Evolutionary conservation across 2,797 vertebrate genomes (phyloP).

Genomic region (Mormyrops boulengeri): DNA sequence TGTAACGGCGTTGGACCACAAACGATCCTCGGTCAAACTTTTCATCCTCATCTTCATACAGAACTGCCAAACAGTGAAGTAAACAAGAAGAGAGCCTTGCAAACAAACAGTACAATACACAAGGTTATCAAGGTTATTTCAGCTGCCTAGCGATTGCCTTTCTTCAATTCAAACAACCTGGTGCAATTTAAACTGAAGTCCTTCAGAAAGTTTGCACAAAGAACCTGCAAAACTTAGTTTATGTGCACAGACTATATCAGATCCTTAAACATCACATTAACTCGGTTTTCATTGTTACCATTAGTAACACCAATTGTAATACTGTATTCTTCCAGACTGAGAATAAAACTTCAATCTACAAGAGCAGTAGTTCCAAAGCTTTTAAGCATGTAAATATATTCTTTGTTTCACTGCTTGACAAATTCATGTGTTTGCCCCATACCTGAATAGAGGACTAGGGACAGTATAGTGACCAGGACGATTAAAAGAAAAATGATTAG

Average conservation of each 20-base stretch:
- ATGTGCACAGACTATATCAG: not conserved
- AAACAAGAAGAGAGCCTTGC: not conserved
- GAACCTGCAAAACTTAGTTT: not conserved
- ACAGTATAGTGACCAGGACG: constrained; percentile 29
- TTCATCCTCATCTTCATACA: constrained; percentile 51
- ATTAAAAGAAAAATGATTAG: constrained; percentile 30
- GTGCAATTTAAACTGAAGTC: not conserved
- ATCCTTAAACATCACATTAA: not conserved
- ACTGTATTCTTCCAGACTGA: not conserved
- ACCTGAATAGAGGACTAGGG: constrained; percentile 47
- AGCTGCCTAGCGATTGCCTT: not conserved
- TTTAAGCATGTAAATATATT: not conserved
- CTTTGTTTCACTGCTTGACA: not conserved
- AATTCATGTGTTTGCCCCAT: constrained; percentile 7
- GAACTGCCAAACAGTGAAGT: constrained; percentile 37
- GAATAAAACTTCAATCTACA: not conserved
- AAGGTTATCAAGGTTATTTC: not conserved
- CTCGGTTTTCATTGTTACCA: not conserved
- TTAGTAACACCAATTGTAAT: not conserved
- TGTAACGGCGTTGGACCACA: constrained; percentile 39
- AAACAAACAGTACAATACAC: not conserved
- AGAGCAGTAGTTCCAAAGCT: not conserved
- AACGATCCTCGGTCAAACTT: constrained; percentile 47
- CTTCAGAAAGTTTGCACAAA: not conserved
- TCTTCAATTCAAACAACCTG: not conserved